These are phyloP conservation scores for Egretta garzetta DNA, from an alignment of 2,113 vertebrate species.

Conservation along the genomic window DNA sequence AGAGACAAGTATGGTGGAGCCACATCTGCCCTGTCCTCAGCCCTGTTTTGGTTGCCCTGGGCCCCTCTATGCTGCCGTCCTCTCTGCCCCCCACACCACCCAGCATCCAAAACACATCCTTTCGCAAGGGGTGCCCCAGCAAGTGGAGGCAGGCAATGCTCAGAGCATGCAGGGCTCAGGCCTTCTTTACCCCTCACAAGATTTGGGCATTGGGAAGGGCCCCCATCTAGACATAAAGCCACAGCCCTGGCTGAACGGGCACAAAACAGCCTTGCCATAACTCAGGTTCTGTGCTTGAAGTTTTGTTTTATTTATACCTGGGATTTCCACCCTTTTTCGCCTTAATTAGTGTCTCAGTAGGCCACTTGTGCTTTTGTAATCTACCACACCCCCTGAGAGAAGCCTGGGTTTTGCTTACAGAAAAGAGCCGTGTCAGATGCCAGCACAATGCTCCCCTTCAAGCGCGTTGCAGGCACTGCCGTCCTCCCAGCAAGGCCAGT, in stretches of 20 bases:
- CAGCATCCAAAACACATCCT: neutral
- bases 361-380: neutral
- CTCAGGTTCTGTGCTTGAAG: neutral
- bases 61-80: neutral
- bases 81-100: neutral
- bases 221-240: neutral
- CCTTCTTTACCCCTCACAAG: neutral
- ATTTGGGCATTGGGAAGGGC: neutral
- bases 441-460: fast-evolving
- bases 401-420: neutral
- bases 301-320: neutral
- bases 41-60: neutral
- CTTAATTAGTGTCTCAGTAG: neutral
- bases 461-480: neutral
- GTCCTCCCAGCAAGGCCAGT: neutral
- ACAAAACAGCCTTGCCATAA: neutral
- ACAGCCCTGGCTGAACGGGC: neutral
- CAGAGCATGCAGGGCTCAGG: fast-evolving
- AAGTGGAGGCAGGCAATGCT: fast-evolving
- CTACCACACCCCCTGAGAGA: neutral
- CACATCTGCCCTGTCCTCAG: neutral
- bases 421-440: neutral
- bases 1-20: neutral
- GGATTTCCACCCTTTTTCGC: neutral
- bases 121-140: neutral